Base-by-base conservation (phyloP, 2,888 invertebrate genomes). In the Ceriagrion tenellum region DNA sequence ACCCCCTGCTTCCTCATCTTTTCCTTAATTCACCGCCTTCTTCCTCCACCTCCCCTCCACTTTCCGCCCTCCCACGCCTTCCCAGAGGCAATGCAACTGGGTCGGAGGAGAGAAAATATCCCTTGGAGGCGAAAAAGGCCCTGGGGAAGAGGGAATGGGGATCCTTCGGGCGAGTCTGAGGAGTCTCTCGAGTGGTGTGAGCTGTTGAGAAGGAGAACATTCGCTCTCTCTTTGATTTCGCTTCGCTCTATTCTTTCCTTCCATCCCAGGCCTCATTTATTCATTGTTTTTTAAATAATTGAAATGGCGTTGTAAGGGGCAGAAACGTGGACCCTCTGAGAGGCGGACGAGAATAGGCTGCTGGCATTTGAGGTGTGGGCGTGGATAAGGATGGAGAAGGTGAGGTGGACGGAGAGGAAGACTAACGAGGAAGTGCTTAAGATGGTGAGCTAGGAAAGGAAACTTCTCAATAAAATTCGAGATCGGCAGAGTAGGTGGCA, bases 11-110 rank as follows among this genome's bases (percentile, higher is more conserved):
- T 69, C 69, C 26, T 26, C 69, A 69, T 69, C 23, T 69, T 26
- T n/a, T 69, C 69, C 69, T n/a, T 69, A 69, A 69, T 69, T n/a
- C 69, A 69, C 69, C 69, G n/a, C n/a, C n/a, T n/a, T n/a, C n/a
- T n/a, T n/a, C n/a, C n/a, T n/a, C 10, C 69, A 1, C 8, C 69
- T n/a, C n/a, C 26, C 30, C 16, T 35, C 13, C 30, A 16, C 35
- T 12, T 35, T 8, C 8, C 69, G 63, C 16, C 63, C 16, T 23
- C 63, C 20, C n/a, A 16, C 35, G 23, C 56, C 0, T 20, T n/a
- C n/a, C n/a, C n/a, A 0, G 10, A n/a, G 20, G 4, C 4, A n/a
- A n/a, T n/a, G n/a, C 4, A 26, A n/a, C n/a, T 26, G 81, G 12
- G 26, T 23, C 69, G n/a, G 8, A 12, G 12, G 26, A n/a, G n/a